Percentiles rank a stretch among this genome's conserved stretches.
Evolutionary conservation across 1,140 invertebrate species (phyloP).

Genomic region (Andricus grossulariae): DNA sequence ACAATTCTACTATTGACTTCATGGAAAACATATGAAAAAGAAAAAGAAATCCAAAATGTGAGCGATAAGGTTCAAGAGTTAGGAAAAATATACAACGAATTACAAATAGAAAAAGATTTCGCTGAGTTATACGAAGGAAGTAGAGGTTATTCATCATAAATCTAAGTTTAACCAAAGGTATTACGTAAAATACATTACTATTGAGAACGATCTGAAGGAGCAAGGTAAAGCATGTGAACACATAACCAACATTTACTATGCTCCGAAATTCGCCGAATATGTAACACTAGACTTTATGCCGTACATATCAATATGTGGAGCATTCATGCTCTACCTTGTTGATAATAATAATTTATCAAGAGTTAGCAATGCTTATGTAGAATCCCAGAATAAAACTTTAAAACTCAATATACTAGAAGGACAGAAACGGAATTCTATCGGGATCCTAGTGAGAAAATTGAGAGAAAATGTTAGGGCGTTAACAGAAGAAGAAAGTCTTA

Average conservation of each 20-base stretch:
- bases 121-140: neutral
- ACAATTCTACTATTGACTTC: neutral
- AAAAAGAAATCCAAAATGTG: neutral
- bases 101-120: constrained; percentile 2
- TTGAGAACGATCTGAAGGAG: neutral
- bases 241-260: constrained; percentile 30
- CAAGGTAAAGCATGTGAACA: neutral
- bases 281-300: constrained; percentile 33
- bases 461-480: neutral
- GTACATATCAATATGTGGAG: constrained; percentile 34
- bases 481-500: neutral
- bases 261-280: constrained; percentile 33
- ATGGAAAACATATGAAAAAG: too few relatives aligned
- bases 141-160: neutral
- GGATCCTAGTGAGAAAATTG: constrained; percentile 17
- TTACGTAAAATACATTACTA: neutral
- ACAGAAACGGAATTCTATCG: neutral
- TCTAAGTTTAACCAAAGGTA: constrained; percentile 17
- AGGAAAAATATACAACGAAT: neutral
- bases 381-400: constrained; percentile 26
- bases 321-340: constrained; percentile 24
- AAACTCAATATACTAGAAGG: constrained; percentile 28
- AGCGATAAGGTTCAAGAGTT: neutral
- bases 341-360: constrained; percentile 20
- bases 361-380: constrained; percentile 42